phyloP scores from a whole-genome alignment of 2,797 vertebrate genomes.

The Pampus argenteus region DNA sequence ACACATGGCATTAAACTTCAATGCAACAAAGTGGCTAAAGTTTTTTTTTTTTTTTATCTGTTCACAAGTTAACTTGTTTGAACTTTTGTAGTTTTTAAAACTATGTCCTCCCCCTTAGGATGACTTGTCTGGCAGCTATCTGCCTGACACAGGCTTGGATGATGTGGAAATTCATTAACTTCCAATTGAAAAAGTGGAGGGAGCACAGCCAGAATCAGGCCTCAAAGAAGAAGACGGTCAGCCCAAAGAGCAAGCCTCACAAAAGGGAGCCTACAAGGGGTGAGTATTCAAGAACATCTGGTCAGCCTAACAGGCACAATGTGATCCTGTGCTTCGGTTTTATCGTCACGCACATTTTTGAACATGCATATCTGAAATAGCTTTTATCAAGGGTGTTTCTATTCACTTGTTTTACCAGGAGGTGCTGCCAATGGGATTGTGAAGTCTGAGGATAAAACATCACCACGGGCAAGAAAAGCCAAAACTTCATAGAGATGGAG shows the following conservation, averaged over 20 bases:
- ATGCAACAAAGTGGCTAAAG: not conserved
- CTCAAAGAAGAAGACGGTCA: slow-evolving; percentile 84
- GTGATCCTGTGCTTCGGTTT: not conserved
- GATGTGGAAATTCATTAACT: slow-evolving; percentile 94
- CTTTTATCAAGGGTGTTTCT: slow-evolving; percentile 17
- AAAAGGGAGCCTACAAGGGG: slow-evolving; percentile 85
- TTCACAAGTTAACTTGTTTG: slow-evolving; percentile 3
- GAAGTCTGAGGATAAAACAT: slow-evolving; percentile 85
- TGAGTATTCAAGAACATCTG: slow-evolving; percentile 57
- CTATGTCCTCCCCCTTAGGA: slow-evolving; percentile 71
- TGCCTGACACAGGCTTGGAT: slow-evolving; percentile 92
- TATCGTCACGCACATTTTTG: not conserved
- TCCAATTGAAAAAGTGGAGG: slow-evolving; percentile 91
- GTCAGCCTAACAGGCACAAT: not conserved
- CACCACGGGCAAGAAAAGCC: slow-evolving; percentile 86
- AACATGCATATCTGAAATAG: not conserved
- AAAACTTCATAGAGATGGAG: slow-evolving; percentile 82
- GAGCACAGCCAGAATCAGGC: slow-evolving; percentile 88
- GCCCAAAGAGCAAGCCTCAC: slow-evolving; percentile 85
- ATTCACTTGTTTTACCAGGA: slow-evolving; percentile 67
- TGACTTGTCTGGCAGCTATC: slow-evolving; percentile 89
- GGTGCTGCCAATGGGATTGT: slow-evolving; percentile 85
- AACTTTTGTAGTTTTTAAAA: not conserved
- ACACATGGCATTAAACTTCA: not conserved
- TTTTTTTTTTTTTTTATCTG: slow-evolving; percentile 3